Percentiles rank a stretch among this genome's conserved stretches.
Evolutionary conservation across 2,888 invertebrate species (phyloP).

Genomic region (Apodemia mormo): DNA sequence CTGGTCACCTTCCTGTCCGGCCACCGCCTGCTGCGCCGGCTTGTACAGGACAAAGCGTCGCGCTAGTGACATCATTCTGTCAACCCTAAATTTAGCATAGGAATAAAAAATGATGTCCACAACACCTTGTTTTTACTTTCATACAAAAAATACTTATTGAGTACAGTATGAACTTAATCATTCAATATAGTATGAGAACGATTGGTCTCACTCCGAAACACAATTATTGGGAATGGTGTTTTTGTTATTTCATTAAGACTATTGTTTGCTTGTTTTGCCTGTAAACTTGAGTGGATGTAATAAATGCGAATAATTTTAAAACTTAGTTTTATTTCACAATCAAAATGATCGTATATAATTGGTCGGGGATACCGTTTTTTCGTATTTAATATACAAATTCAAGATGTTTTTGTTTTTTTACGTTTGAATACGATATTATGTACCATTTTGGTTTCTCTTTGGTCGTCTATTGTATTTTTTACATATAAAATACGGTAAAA

Average conservation of each 20-base stretch:
- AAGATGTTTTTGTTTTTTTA: too few relatives aligned
- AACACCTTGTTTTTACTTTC: not conserved
- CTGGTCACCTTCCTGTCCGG: conserved; percentile 96
- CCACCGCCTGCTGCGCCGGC: conserved; percentile 92
- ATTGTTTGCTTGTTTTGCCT: conserved; percentile 7
- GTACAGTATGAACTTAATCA: not conserved
- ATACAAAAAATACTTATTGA: not conserved
- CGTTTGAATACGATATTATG: too few relatives aligned
- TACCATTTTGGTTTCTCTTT: too few relatives aligned
- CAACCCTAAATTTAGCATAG: not conserved
- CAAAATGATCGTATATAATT: too few relatives aligned
- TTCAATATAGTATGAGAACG: not conserved
- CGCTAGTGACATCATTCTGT: conserved; percentile 29
- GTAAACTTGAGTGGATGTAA: not conserved
- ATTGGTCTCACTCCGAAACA: not conserved
- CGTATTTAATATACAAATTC: too few relatives aligned
- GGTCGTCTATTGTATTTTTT: too few relatives aligned
- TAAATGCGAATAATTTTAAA: not conserved
- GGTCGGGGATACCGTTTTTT: too few relatives aligned
- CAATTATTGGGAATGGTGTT: not conserved
- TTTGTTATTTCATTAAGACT: not conserved
- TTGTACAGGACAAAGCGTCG: conserved; percentile 81
- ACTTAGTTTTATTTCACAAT: too few relatives aligned
- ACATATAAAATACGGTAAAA: too few relatives aligned
- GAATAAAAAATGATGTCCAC: not conserved